Base-by-base conservation (phyloP, 2,888 invertebrate genomes). In the Cephonodes hylas region DNA sequence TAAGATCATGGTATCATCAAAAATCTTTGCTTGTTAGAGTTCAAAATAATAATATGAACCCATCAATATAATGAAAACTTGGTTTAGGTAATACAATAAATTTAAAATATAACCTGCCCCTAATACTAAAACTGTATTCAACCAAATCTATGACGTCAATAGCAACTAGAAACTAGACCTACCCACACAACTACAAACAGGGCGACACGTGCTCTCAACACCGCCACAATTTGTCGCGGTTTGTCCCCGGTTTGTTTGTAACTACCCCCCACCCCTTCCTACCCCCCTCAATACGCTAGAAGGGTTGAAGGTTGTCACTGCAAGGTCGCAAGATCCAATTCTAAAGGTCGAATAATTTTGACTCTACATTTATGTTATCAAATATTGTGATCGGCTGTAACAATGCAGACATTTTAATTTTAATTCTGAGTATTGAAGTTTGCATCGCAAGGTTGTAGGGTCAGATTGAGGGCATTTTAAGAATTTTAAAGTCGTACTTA, bases 221-320 rank as follows among this genome's bases (percentile, higher is more conserved):
- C n/a, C 27, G 3, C 5, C 27, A 53, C 31, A 53, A 31, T 53
- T 53, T 53, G 18, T 10, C 27, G 31, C n/a, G 23, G 45, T 27
- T 48, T 48, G 48, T 25, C 1, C 15, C 8, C 15, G 27, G 48
- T 48, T 48, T 48, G 48, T 27, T 15, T 18, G 53, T 68, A 66
- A 69, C 64, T 48, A 25, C 45, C 45, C 20, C 45, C 45, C 48
- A 2, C 13, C 45, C 45, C 20, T 22, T 22, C 48, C 4, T 6
- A 7, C 46, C 53, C 27, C 31, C 15, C 48, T 27, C 27, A 38
- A 3, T 8, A n/a, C 38, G 3, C 31, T 10, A 18, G 8, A 53
- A 53, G 53, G 31, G 53, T 31, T 53, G 53, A 53, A 31, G 31
- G 18, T 34, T 34, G 34, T 13, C 4, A 23, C 22, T 18, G 22